Evolutionary conservation across 2,113 vertebrate genomes (phyloP).

Genomic region (Serilophus lunatus): DNA sequence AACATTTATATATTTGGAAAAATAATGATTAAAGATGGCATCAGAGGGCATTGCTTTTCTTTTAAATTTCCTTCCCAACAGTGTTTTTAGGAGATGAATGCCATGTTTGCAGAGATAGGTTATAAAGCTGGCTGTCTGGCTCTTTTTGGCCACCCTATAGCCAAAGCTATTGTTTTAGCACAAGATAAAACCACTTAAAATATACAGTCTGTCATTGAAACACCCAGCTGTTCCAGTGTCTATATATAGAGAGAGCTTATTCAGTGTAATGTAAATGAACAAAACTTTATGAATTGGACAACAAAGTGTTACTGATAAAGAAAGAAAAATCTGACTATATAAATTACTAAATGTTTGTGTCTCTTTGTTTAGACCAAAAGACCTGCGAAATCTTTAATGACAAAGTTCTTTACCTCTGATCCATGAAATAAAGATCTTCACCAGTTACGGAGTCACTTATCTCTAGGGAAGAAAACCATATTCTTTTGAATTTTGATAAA

Average conservation of each 20-base stretch:
- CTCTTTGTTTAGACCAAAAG: not conserved
- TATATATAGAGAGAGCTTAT: not conserved
- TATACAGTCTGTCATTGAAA: constrained; percentile 12
- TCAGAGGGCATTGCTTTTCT: not conserved
- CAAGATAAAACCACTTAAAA: constrained; percentile 42
- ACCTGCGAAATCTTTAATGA: not conserved
- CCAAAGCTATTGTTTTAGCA: not conserved
- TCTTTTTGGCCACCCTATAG: not conserved
- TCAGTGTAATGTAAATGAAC: constrained; percentile 16
- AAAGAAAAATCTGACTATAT: not conserved
- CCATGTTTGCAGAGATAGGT: not conserved
- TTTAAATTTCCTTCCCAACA: not conserved
- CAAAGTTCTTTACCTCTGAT: not conserved
- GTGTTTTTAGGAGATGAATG: not conserved
- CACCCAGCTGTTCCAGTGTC: not conserved
- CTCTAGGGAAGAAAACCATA: not conserved
- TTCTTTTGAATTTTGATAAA: not conserved
- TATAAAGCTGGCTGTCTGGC: not conserved
- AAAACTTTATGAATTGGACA: not conserved
- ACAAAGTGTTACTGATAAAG: not conserved
- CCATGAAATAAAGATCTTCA: constrained; percentile 13
- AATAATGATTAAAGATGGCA: not conserved
- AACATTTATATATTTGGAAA: not conserved
- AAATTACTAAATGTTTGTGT: constrained; percentile 1
- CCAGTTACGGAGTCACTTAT: not conserved